Conservation (phyloP, 2,113 vertebrate species). For the Leptodactylus fuscus region DNA sequence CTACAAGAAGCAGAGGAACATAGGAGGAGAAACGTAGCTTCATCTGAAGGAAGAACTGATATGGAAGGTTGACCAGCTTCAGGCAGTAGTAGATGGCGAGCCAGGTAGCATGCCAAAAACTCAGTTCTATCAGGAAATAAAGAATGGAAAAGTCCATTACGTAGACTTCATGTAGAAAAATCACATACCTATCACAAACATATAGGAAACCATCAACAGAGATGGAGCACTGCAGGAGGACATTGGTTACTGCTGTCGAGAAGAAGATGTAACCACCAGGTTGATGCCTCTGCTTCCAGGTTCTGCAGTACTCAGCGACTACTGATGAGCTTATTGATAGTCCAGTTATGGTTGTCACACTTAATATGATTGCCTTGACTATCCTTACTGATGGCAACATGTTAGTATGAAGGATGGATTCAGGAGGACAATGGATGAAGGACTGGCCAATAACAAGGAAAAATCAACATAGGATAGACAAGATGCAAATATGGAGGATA, state of each 20-base stretch:
- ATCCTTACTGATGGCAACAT: background rate
- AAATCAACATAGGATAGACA: background rate
- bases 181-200: background rate
- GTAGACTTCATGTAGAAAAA: background rate
- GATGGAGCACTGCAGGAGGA: conserved; percentile 7
- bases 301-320: background rate
- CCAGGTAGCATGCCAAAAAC: background rate
- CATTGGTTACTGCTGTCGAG: background rate
- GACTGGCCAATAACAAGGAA: background rate
- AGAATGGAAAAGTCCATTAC: background rate
- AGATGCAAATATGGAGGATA: background rate
- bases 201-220: background rate
- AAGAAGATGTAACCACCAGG: background rate
- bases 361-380: background rate
- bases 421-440: background rate
- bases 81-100: conserved; percentile 32
- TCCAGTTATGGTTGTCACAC: background rate
- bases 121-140: background rate
- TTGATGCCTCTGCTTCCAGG: background rate
- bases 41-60: background rate
- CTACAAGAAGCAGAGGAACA: background rate
- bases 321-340: background rate
- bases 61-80: background rate
- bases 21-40: background rate
- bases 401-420: background rate